phyloP scores from a whole-genome alignment of 1,140 invertebrate genomes.

The Pseudomyrmex cubaensis region DNA sequence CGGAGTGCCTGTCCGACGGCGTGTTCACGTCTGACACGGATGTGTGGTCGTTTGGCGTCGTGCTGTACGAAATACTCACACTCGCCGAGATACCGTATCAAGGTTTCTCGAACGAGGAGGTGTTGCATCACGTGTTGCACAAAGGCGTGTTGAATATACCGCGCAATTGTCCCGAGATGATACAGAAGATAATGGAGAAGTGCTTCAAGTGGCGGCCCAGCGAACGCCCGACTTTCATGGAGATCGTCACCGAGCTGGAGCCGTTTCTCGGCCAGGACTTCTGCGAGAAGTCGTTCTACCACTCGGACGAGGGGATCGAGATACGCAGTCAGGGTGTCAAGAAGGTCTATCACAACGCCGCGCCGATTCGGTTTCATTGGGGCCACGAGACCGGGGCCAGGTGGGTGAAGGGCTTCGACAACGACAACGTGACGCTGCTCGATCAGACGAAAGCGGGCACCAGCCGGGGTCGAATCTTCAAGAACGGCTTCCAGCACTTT shows the following conservation, averaged over 20 bases:
- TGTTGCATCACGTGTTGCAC: constrained; percentile 88
- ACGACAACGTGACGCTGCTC: constrained; percentile 78
- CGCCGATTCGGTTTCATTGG: constrained; percentile 78
- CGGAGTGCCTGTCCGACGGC: constrained; percentile 90
- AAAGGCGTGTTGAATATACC: constrained; percentile 89
- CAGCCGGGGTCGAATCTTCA: constrained; percentile 77
- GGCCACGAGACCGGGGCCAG: constrained; percentile 77
- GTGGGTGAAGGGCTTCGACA: constrained; percentile 79
- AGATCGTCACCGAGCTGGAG: constrained; percentile 85
- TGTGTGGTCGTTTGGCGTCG: constrained; percentile 91
- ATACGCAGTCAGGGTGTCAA: constrained; percentile 76
- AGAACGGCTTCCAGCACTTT: constrained; percentile 79
- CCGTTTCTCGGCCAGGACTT: constrained; percentile 83
- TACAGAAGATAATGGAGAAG: constrained; percentile 83
- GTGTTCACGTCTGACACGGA: constrained; percentile 91
- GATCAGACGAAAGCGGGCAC: constrained; percentile 77
- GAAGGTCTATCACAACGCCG: constrained; percentile 77
- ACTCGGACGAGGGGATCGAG: constrained; percentile 83
- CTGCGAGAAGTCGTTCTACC: constrained; percentile 85
- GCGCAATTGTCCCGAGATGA: constrained; percentile 81
- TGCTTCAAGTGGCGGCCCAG: constrained; percentile 84
- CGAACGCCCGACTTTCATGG: constrained; percentile 81
- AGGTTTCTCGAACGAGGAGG: constrained; percentile 88
- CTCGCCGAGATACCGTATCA: constrained; percentile 91
- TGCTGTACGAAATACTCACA: constrained; percentile 92